These are phyloP conservation scores for Cremastinae sp. DNA, from an alignment of 2,888 invertebrate species.

Conservation along the genomic window DNA sequence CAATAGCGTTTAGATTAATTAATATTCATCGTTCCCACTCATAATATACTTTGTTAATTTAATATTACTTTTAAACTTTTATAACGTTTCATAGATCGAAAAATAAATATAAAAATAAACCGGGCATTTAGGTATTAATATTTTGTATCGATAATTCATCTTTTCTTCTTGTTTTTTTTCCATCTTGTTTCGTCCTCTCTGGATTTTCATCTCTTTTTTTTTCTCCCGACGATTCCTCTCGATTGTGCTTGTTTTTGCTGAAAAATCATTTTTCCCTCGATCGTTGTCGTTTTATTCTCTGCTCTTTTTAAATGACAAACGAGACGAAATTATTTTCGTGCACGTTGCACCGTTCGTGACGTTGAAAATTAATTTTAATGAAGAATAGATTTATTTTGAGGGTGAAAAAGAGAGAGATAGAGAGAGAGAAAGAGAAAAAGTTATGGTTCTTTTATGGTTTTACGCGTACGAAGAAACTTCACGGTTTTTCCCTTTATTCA, in stretches of 20 bases:
- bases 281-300: constrained; percentile 47
- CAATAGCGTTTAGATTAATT: constrained; percentile 63
- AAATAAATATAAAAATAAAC: constrained; percentile 81
- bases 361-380: constrained; percentile 7
- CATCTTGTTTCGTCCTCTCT: constrained; percentile 51
- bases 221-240: constrained; percentile 32
- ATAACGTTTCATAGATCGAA: constrained; percentile 79
- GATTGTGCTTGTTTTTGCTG: constrained; percentile 29
- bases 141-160: constrained; percentile 79
- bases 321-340: constrained; percentile 17
- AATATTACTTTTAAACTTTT: constrained; percentile 80
- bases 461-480: constrained; percentile 43
- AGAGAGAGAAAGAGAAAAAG: constrained; percentile 20
- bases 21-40: constrained; percentile 63
- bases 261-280: constrained; percentile 38
- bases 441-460: constrained; percentile 33
- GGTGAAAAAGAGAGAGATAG: constrained; percentile 4
- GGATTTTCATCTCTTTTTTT: not conserved
- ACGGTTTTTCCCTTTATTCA: constrained; percentile 5
- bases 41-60: constrained; percentile 72
- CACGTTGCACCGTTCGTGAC: constrained; percentile 39
- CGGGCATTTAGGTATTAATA: constrained; percentile 81
- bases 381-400: not conserved
- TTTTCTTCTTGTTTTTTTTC: constrained; percentile 61
- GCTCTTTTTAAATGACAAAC: constrained; percentile 15